Base-by-base conservation (phyloP, 2,113 vertebrate species). In the Athene cunicularia region DNA sequence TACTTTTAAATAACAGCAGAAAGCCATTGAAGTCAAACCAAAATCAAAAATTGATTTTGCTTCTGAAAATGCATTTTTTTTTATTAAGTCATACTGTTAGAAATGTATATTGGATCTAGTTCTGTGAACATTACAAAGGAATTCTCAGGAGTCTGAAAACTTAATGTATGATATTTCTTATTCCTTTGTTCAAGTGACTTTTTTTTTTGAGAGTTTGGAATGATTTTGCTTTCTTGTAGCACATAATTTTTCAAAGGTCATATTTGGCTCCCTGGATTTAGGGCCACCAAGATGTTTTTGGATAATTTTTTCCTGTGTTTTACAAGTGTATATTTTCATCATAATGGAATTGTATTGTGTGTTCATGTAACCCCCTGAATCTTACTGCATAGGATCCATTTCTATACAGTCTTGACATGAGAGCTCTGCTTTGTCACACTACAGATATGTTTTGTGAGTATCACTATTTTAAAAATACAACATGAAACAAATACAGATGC, bases 41-140 rank as follows among this genome's bases (percentile, higher is more conserved):
- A 89, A 96, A 70, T 76, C 7, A 76, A 89, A 90, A 94, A 88
- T 80, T 88, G 72, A 72, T 95, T 95, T 86, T 83, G 5, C 17
- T 53, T 90, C 43, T 92, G 55, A 86, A 91, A 94, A 60, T 66
- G 35, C 3, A 2, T 50, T 64, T 92, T 94, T 92, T 94, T 97
- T 89, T 39, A 89, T 80, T 82, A 74, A 95, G 49, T 76, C 5
- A 3, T 62, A 76, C 82, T 72, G 19, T 95, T 95, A 80, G 67
- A 94, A 93, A 30, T 13, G 67, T 70, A 26, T 62, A 56, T 30
- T 87, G 47, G 55, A 89, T 32, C 23, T 79, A 76, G 32, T 75
- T 87, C 43, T 82, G 43, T 55, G n/a, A 92, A n/a, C 24, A 10
- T 53, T 43, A 56, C 12, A 47, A n/a, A 73, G 79, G 37, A 4